Evolutionary conservation across 2,113 vertebrate species (phyloP).

Genomic region (Sus scrofa): T2T-Sscrofa CM000820.6:110128501-110129000

Average conservation of each 20-base stretch:
- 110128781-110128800: not conserved
- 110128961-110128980: not conserved
- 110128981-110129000: constrained; percentile 23
- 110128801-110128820: not conserved
- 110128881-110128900: not conserved
- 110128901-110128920: constrained; percentile 28
- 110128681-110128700: not conserved
- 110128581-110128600: not conserved
- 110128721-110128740: not conserved
- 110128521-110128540: not conserved
- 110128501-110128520: too few species aligned
- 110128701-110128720: not conserved
- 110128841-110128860: not conserved
- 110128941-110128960: constrained; percentile 14
- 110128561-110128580: not conserved
- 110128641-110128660: not conserved
- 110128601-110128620: not conserved
- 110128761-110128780: not conserved
- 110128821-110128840: constrained; percentile 14
- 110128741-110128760: not conserved
- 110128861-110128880: not conserved
- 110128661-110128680: not conserved
- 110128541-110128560: not conserved
- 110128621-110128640: not conserved
- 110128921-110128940: constrained; percentile 14